Percentiles rank a stretch among this genome's conserved stretches.
Evolutionary conservation across 2,797 vertebrate genomes (phyloP).

Genomic region (Loriculus beryllinus): DNA sequence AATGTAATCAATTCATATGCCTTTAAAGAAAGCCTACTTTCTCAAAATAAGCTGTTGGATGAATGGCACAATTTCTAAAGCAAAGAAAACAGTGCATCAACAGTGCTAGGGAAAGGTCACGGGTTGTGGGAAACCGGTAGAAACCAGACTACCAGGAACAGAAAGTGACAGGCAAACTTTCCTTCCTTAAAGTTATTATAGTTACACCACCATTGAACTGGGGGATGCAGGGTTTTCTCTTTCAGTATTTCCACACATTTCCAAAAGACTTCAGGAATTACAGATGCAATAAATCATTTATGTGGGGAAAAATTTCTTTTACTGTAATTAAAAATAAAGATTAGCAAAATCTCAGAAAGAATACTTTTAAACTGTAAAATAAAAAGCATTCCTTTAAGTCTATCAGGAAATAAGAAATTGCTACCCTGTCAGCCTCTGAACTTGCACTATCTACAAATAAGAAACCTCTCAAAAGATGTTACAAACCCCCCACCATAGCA

Average conservation of each 20-base stretch:
- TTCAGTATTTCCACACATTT: background rate
- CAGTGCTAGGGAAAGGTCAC: background rate
- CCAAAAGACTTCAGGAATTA: background rate
- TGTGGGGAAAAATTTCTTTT: fast-evolving
- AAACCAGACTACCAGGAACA: background rate
- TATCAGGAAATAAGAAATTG: background rate
- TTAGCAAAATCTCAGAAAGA: background rate
- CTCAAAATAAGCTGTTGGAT: background rate
- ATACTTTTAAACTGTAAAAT: background rate
- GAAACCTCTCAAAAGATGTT: background rate
- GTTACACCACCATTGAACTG: background rate
- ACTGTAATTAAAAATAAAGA: background rate
- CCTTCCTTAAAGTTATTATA: background rate
- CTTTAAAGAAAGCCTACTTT: background rate
- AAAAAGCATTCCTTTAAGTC: background rate
- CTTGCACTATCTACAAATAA: background rate
- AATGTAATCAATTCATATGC: background rate
- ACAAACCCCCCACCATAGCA: fast-evolving
- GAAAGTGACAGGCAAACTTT: background rate
- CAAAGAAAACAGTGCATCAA: background rate
- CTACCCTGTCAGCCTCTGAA: background rate
- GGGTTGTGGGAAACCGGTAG: background rate
- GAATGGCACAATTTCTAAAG: background rate
- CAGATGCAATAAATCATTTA: background rate
- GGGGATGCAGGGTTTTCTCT: background rate